Conservation (phyloP, 2,113 vertebrate species). For the Mungos mungo region DNA sequence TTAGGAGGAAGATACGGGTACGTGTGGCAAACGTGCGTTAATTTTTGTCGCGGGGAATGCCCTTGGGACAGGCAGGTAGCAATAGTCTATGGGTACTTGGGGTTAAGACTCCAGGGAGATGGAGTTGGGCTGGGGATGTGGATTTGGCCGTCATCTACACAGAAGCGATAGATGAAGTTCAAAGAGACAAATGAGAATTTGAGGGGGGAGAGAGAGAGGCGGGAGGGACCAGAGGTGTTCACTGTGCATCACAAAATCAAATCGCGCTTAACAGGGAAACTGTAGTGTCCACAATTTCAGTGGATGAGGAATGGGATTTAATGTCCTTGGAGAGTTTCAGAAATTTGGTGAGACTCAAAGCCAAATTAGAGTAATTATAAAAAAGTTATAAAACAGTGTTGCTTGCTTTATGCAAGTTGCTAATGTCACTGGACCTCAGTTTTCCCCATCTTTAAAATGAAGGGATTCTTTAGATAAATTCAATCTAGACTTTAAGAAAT, state of each 20-base stretch:
- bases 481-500: neutral
- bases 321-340: neutral
- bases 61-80: neutral
- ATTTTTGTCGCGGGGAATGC: neutral
- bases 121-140: neutral
- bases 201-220: neutral
- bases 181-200: neutral
- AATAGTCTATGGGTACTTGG: neutral
- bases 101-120: neutral
- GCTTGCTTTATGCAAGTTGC: neutral
- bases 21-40: neutral
- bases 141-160: neutral
- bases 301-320: neutral
- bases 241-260: neutral
- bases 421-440: neutral
- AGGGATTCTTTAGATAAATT: neutral
- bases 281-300: neutral
- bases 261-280: neutral
- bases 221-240: neutral
- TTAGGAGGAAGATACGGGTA: neutral
- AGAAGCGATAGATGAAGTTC: neutral
- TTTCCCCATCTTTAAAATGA: neutral
- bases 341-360: neutral
- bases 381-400: neutral
- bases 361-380: neutral